phyloP scores from a whole-genome alignment of 2,113 vertebrate species.

The Pelusios castaneus region DNA sequence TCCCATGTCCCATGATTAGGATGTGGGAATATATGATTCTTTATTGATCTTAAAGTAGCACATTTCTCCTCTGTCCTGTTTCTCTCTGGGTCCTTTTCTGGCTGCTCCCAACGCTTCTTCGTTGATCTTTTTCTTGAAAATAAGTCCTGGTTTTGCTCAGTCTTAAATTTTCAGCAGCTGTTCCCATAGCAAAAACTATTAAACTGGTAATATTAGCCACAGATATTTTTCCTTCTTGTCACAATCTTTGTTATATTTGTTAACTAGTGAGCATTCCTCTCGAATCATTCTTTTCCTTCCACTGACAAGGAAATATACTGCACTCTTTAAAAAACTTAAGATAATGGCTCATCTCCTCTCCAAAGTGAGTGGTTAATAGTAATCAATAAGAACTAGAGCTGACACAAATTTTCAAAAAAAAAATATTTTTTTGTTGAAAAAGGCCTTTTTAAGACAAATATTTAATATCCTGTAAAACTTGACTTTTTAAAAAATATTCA shows the following conservation, averaged over 20 bases:
- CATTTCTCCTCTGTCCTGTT: neutral
- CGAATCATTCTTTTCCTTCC: neutral
- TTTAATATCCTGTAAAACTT: neutral
- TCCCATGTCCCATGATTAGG: neutral
- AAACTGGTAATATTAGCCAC: constrained; percentile 53
- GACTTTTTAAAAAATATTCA: neutral
- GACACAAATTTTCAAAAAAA: neutral
- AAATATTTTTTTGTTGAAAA: neutral
- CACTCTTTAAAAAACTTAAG: neutral
- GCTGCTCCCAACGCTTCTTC: constrained; percentile 15
- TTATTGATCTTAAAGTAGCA: neutral
- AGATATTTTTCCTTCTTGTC: constrained; percentile 39
- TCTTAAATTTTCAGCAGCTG: constrained; percentile 41
- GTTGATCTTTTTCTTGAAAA: neutral
- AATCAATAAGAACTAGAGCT: neutral
- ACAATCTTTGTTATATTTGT: constrained; percentile 51
- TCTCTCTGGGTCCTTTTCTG: neutral
- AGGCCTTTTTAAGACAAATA: neutral
- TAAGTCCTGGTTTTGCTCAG: neutral
- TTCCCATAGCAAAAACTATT: constrained; percentile 35
- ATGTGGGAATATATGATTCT: neutral
- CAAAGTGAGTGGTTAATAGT: constrained; percentile 24
- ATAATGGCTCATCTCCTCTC: neutral
- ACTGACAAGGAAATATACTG: neutral
- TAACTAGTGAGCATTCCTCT: constrained; percentile 49